A percentile compares a stretch with the other conserved stretches of the same genome.
These are phyloP conservation scores for Agrilus biguttatus DNA, from an alignment of 2,888 invertebrate genomes.

Conservation along the genomic window DNA sequence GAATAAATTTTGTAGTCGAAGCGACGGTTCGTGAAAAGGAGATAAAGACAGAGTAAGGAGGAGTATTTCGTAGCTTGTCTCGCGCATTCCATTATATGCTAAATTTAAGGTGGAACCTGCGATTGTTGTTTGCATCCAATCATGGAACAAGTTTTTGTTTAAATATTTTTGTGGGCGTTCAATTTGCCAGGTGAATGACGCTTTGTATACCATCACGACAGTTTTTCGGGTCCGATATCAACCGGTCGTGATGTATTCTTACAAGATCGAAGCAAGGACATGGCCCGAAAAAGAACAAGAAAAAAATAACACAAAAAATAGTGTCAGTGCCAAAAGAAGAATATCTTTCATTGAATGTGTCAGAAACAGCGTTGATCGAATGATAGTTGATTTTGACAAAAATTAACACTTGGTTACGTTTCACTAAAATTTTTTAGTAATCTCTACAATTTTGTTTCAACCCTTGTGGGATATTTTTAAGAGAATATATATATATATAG, in stretches of 20 bases:
- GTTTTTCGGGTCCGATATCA: not conserved
- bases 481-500: no score
- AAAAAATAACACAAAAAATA: not conserved
- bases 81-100: slow-evolving; percentile 11
- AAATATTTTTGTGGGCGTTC: slow-evolving; percentile 8
- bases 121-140: slow-evolving; percentile 12
- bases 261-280: not conserved
- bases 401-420: no score
- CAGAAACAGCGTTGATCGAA: no score
- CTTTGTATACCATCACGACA: not conserved
- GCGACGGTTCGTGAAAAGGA: not conserved
- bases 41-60: slow-evolving; percentile 2
- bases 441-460: no score
- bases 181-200: slow-evolving; percentile 2
- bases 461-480: no score
- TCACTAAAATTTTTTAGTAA: no score
- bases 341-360: no score
- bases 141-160: slow-evolving; percentile 7
- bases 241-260: no score
- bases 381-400: no score
- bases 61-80: slow-evolving; percentile 1
- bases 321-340: no score
- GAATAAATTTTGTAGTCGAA: no score
- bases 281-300: not conserved
- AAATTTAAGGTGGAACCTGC: slow-evolving; percentile 12